Base-by-base conservation (phyloP, 2,888 invertebrate species). In the Drosophila parthenogenetica region DNA sequence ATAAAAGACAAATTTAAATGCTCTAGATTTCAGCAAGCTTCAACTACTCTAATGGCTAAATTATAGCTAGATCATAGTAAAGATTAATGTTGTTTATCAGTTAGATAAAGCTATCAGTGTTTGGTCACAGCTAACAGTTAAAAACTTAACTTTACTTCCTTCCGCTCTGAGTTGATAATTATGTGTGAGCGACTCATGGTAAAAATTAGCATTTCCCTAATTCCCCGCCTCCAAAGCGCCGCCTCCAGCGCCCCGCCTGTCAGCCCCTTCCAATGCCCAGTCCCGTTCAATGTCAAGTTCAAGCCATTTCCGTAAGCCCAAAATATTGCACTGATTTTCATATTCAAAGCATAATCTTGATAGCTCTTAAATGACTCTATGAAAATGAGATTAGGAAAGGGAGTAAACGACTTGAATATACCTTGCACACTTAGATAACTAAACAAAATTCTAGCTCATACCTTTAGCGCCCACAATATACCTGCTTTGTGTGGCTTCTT, bases 231-330 rank as follows among this genome's bases (percentile, higher is more conserved):
- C 50, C 42, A 29, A 4, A 4, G 35, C 5, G 1, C 22, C 5
- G 5, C 22, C 22, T 22, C 37, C 16, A 1, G 16, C 17, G 2
- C n/a, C 29, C 13, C 5, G 0, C 4, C 46, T 29, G 19, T 2
- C 11, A 10, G 13, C n/a, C 57, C 58, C 22, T 14, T 0, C 8
- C 50, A 8, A 29, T 40, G 16, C 19, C 51, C 17, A 66, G 68
- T 64, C 53, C 22, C 40, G 42, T 39, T 37, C 87, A 87, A 87
- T 70, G 80, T 80, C 85, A 87, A 84, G 85, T 85, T 87, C 78
- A 87, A 68, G 55, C 50, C 65, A 77, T 73, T 77, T 84, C 81
- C 86, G 81, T 66, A 55, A 62, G 58, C 40, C 65, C 49, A 73
- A 75, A 29, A 60, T 68, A 66, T 32, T 77, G 76, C 76, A 72